Percentiles rank a stretch among this genome's conserved stretches.
These are phyloP conservation scores for Mesembrinibis cayennensis DNA, from an alignment of 2,113 vertebrate genomes.

Conservation along the genomic window DNA sequence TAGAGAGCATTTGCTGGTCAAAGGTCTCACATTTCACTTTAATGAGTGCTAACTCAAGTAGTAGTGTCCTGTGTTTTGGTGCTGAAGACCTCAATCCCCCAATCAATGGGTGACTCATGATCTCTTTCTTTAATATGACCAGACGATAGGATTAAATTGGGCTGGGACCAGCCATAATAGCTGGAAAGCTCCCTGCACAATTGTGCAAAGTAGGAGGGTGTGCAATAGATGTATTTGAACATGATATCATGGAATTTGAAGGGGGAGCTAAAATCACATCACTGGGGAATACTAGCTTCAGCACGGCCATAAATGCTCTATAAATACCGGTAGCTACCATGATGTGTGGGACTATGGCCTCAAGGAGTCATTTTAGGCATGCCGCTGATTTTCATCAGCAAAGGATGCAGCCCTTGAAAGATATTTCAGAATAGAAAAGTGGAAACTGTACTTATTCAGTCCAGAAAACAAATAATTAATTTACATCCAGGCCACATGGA, in stretches of 20 bases:
- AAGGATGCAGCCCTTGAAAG: not conserved
- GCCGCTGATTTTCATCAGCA: not conserved
- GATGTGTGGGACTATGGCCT: not conserved
- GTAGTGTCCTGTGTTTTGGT: not conserved
- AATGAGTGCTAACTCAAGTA: not conserved
- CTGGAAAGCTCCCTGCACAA: not conserved
- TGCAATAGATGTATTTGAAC: not conserved
- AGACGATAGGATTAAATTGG: constrained; percentile 1
- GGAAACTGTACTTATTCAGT: not conserved
- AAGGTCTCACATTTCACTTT: not conserved
- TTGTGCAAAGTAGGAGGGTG: not conserved
- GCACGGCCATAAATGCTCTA: not conserved
- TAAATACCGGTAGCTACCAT: not conserved
- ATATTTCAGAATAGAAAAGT: not conserved
- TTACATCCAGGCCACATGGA: not conserved
- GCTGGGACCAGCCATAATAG: not conserved
- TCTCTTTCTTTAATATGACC: not conserved
- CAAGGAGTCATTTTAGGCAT: not conserved
- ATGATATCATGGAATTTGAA: not conserved
- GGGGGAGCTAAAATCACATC: not conserved
- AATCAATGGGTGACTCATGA: not conserved
- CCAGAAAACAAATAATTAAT: constrained; percentile 14
- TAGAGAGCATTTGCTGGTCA: not conserved
- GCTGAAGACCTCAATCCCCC: not conserved
- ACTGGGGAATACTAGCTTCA: not conserved